Conservation (phyloP, 1,140 invertebrate genomes). For the Chironomus striatipennis region DNA sequence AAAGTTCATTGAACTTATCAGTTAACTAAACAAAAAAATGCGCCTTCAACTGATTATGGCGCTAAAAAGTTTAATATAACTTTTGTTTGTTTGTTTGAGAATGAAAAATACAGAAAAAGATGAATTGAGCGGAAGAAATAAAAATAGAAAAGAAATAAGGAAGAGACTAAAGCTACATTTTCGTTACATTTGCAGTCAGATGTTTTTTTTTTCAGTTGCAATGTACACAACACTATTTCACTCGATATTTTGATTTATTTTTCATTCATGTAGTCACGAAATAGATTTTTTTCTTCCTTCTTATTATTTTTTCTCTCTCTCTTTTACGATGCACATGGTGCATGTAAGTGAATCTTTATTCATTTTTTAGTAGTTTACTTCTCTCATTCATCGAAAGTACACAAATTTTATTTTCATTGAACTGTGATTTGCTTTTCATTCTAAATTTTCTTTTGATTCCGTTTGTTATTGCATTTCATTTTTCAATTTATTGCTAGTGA, state of each 20-base stretch:
- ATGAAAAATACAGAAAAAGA: neutral
- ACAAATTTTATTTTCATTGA: neutral
- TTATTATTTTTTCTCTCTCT: too few species aligned
- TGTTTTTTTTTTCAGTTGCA: neutral
- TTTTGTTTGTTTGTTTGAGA: neutral
- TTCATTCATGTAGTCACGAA: conserved; percentile 6
- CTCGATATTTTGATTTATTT: neutral
- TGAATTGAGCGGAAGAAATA: conserved; percentile 12
- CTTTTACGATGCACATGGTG: conserved; percentile 2
- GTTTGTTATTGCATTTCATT: too few species aligned
- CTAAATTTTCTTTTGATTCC: too few species aligned
- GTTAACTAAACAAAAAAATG: too few species aligned
- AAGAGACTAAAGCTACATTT: neutral
- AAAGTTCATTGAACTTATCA: too few species aligned
- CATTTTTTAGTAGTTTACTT: neutral
- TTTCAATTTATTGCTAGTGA: too few species aligned
- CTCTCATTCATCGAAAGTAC: neutral
- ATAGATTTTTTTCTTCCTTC: too few species aligned
- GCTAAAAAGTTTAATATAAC: too few species aligned
- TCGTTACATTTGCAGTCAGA: conserved; percentile 7
- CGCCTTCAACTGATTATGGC: too few species aligned
- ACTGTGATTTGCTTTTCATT: too few species aligned
- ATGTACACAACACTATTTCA: neutral
- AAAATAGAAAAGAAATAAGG: neutral
- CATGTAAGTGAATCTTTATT: conserved; percentile 2